Evolutionary conservation across 2,888 invertebrate species (phyloP).

Genomic region (Drosophila anceps): DNA sequence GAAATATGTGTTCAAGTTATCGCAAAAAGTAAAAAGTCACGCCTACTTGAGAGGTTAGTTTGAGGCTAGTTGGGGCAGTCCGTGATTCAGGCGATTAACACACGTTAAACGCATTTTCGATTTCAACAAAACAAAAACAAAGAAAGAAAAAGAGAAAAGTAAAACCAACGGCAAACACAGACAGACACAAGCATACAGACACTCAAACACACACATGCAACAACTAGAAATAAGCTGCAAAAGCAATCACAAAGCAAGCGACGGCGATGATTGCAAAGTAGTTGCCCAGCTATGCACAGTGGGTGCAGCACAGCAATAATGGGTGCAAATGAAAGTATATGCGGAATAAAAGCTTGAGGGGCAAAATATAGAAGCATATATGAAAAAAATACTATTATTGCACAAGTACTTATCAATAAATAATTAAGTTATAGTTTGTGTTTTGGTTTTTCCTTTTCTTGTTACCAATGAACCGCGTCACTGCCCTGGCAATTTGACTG

Average conservation of each 20-base stretch:
- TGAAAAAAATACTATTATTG: not conserved
- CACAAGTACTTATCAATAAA: too few relatives aligned
- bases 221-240: constrained; percentile 59
- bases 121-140: too few relatives aligned
- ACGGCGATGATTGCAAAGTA: constrained; percentile 46
- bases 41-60: constrained; percentile 23
- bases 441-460: too few relatives aligned
- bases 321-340: not conserved
- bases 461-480: constrained; percentile 15
- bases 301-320: constrained; percentile 4
- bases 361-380: too few relatives aligned
- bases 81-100: constrained; percentile 34
- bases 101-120: constrained; percentile 55
- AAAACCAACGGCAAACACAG: constrained; percentile 41
- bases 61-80: constrained; percentile 43
- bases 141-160: constrained; percentile 22
- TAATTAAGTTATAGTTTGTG: not conserved
- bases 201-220: constrained; percentile 2
- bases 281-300: constrained; percentile 39
- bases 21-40: constrained; percentile 21
- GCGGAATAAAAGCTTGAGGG: not conserved
- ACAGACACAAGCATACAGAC: not conserved
- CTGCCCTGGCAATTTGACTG: constrained; percentile 35
- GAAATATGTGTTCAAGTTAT: constrained; percentile 32
- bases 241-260: constrained; percentile 50